Evolutionary conservation across 2,888 invertebrate genomes (phyloP).

Genomic region (Aphidoletes aphidimyza): DNA sequence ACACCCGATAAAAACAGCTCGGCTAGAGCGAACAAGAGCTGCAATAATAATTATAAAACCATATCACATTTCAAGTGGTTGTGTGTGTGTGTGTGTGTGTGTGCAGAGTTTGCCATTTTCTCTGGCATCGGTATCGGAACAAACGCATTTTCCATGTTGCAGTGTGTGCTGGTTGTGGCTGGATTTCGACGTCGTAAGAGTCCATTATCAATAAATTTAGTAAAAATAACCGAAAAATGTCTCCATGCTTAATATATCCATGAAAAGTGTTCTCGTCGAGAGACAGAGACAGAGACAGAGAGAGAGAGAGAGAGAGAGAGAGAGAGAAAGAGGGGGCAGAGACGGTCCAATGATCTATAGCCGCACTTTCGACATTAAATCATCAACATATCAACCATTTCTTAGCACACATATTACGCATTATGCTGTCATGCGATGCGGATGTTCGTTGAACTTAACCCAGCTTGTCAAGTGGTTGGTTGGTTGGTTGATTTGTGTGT

Average conservation of each 20-base stretch:
- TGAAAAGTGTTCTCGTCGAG: no score
- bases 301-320: no score
- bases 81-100: background rate
- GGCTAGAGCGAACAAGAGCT: constrained; percentile 24
- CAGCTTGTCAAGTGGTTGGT: background rate
- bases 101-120: background rate
- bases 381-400: constrained; percentile 37
- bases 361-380: constrained; percentile 18
- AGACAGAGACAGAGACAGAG: no score
- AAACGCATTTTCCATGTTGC: background rate
- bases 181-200: background rate
- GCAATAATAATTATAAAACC: constrained; percentile 44
- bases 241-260: constrained; percentile 7
- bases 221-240: constrained; percentile 16
- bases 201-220: constrained; percentile 31
- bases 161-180: background rate
- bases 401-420: constrained; percentile 1
- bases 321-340: no score
- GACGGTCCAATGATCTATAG: background rate
- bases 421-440: background rate
- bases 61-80: constrained; percentile 8
- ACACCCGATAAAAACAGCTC: background rate
- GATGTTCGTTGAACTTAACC: background rate
- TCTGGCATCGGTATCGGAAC: background rate
- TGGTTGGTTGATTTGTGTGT: no score